These are phyloP conservation scores for Hyalella azteca DNA, from an alignment of 2,888 invertebrate species.

Conservation along the genomic window DNA sequence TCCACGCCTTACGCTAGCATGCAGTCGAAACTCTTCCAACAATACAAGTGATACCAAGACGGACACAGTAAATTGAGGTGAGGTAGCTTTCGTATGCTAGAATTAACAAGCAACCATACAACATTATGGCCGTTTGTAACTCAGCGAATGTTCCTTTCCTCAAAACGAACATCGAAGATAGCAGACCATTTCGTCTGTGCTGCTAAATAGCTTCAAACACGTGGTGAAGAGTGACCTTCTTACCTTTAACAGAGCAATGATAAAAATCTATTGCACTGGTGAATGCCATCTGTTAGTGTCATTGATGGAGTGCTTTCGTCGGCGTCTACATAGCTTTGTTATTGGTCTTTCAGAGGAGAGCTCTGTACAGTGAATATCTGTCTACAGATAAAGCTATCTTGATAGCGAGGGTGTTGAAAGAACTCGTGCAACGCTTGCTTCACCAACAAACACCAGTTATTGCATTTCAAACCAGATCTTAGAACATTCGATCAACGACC, in stretches of 20 bases:
- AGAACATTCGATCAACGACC: neutral
- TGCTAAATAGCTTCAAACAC: conserved; percentile 23
- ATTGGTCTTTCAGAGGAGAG: no score
- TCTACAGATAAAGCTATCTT: neutral
- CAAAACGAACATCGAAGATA: conserved; percentile 31
- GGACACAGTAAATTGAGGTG: conserved; percentile 29
- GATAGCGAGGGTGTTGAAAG: no score
- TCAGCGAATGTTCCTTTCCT: neutral
- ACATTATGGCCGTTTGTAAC: neutral
- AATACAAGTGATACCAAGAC: conserved; percentile 20
- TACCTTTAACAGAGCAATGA: conserved; percentile 11
- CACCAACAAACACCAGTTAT: no score
- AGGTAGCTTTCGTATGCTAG: neutral
- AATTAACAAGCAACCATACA: neutral
- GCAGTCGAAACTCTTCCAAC: conserved; percentile 3
- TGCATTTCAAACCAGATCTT: neutral
- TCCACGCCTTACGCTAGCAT: conserved; percentile 24
- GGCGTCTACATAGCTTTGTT: neutral
- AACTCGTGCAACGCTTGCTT: no score
- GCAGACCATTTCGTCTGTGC: conserved; percentile 26
- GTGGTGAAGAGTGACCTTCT: conserved; percentile 30
- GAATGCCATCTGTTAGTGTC: conserved; percentile 16
- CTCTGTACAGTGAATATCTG: neutral
- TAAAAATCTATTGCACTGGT: conserved; percentile 30
- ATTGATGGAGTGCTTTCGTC: conserved; percentile 3